phyloP scores from a whole-genome alignment of 2,113 vertebrate species.

The Gopherus evgoodei region DNA sequence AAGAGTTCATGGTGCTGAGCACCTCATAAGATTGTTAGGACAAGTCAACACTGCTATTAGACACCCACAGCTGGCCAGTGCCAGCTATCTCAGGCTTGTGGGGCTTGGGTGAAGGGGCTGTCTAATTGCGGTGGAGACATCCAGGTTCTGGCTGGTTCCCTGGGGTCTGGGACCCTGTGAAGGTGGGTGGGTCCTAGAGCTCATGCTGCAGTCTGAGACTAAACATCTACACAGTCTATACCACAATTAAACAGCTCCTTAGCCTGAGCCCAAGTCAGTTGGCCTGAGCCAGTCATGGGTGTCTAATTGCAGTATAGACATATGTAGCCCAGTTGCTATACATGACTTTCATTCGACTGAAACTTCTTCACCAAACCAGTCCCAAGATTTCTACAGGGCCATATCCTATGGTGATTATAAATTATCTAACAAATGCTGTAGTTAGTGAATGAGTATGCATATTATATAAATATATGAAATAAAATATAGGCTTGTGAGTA shows the following conservation, averaged over 20 bases:
- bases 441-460: not conserved
- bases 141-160: not conserved
- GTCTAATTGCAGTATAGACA: not conserved
- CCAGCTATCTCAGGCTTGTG: not conserved
- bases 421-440: not conserved
- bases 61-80: not conserved
- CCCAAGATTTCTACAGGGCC: not conserved
- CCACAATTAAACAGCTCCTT: not conserved
- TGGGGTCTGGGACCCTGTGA: not conserved
- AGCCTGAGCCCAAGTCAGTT: not conserved
- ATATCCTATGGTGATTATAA: not conserved
- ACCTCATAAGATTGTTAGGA: not conserved
- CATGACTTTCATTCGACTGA: not conserved
- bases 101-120: not conserved
- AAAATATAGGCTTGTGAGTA: not conserved
- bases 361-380: not conserved
- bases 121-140: not conserved
- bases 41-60: not conserved
- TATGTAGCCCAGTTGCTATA: rapidly evolving
- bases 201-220: not conserved
- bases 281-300: not conserved
- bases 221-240: not conserved
- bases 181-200: not conserved
- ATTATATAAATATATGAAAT: not conserved
- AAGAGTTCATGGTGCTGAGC: rapidly evolving